Evolutionary conservation across 2,113 vertebrate genomes (phyloP), one percentile per base, ranked within the genome.

Genomic region (Prionailurus viverrinus): DNA sequence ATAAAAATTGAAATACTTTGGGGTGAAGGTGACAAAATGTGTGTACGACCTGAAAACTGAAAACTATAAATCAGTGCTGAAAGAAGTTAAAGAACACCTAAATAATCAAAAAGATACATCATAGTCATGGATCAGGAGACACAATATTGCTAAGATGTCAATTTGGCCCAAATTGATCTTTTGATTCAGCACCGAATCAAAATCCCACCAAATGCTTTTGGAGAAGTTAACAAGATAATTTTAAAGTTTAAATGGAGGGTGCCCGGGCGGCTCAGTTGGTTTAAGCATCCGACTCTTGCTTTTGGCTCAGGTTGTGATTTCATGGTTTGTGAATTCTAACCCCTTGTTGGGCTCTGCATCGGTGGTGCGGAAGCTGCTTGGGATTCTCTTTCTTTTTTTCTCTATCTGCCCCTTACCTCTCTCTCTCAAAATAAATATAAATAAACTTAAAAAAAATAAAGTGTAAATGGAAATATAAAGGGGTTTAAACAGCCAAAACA

Each of bases 61-160:
- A 94, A 93, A 84, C 45, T 51, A 84, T 12, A 61, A 83, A 83
- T 71, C 31, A 48, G 1, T 81, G 5, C 8, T 68, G 48, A 85
- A 81, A 91, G 78, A 91, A 89, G 89, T 94, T 61, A 76, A 89
- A 39, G 27, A 91, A 90, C 0, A 68, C 55, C 14, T 82, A 94
- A 94, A 45, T 85, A 89, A 81, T 68, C 55, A 4, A 9, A 87
- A 78, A 69, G 19, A 48, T 61, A 7, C 45, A 63, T 23, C 18
- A 83, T 31, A 89, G n/a, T 73, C 5, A 61, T 63, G 10, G 18
- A 14, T 41, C 68, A 88, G 29, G 65, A 65, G 31, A 63, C 2
- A n/a, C 3, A 89, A 3, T 55, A 33, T 27, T 13, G 2, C 74
- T 58, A 82, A 78, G 15, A 96, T 48, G 41, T 39, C 29, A 81